These are phyloP conservation scores for Ascaphus truei DNA, from an alignment of 2,113 vertebrate genomes.

Conservation along the genomic window DNA sequence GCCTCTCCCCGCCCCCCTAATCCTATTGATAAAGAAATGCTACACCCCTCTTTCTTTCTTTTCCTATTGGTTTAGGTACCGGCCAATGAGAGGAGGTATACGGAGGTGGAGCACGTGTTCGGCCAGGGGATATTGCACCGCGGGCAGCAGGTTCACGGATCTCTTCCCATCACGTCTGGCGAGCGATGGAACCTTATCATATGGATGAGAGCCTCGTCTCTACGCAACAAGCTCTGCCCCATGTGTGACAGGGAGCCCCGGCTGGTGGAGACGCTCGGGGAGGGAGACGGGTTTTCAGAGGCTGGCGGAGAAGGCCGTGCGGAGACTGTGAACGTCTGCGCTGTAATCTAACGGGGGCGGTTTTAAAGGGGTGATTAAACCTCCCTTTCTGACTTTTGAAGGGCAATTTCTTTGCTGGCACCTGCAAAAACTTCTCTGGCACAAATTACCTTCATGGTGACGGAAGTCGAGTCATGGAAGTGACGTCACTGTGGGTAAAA, in stretches of 20 bases:
- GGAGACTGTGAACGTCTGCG: conserved; percentile 40
- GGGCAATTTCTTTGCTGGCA: not conserved
- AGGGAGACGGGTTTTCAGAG: conserved; percentile 83
- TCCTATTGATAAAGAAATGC: no score
- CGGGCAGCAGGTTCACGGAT: conserved; percentile 90
- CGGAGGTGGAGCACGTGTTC: conserved; percentile 73
- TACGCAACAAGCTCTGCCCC: conserved; percentile 84
- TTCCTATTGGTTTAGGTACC: conserved; percentile 63
- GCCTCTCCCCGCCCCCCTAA: no score
- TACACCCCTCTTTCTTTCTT: no score
- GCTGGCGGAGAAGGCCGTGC: rapidly evolving
- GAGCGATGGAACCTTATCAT: conserved; percentile 91
- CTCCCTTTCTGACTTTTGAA: rapidly evolving
- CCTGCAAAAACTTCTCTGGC: no score
- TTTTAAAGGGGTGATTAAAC: not conserved
- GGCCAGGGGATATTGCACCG: conserved; percentile 79
- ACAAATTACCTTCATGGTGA: no score
- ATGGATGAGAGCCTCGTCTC: conserved; percentile 81
- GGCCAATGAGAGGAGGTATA: conserved; percentile 57
- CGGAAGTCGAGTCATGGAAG: no score
- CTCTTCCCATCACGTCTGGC: conserved; percentile 76
- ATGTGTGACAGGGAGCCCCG: conserved; percentile 79
- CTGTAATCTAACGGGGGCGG: conserved; percentile 50
- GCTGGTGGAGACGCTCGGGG: conserved; percentile 71
- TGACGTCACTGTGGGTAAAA: no score